These are phyloP conservation scores for Sandelia bainsii DNA, from an alignment of 2,797 vertebrate genomes.

Conservation along the genomic window DNA sequence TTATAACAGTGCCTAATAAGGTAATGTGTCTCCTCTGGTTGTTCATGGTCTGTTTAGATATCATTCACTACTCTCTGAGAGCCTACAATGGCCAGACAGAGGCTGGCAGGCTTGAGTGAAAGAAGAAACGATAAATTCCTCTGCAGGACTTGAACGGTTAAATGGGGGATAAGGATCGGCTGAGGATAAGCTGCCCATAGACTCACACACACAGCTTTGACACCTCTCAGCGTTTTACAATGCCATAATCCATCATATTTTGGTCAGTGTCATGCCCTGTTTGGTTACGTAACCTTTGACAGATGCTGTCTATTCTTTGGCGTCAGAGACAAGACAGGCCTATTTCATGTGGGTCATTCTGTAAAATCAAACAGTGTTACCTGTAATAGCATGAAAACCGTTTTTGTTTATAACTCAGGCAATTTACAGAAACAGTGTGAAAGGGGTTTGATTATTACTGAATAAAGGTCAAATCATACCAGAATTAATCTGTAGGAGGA, in stretches of 20 bases:
- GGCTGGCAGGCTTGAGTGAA: conserved; percentile 33
- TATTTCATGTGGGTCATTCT: background rate
- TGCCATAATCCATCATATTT: conserved; percentile 34
- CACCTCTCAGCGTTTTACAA: conserved; percentile 23
- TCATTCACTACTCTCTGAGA: conserved; percentile 31
- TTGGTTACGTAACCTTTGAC: conserved; percentile 32
- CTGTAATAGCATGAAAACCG: background rate
- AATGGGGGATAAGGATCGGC: conserved; percentile 30
- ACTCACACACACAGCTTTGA: conserved; percentile 14
- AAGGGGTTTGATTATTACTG: background rate
- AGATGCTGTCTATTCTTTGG: conserved; percentile 25
- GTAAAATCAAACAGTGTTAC: too few relatives aligned
- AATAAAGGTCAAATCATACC: background rate
- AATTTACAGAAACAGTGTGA: background rate
- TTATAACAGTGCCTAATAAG: conserved; percentile 80
- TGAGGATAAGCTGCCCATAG: conserved; percentile 22
- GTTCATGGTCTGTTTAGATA: conserved; percentile 48
- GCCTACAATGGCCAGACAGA: conserved; percentile 40
- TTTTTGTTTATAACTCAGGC: background rate
- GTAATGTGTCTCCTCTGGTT: conserved; percentile 56
- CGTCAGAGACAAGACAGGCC: background rate
- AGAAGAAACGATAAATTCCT: conserved; percentile 48
- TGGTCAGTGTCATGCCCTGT: conserved; percentile 30
- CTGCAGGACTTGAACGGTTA: conserved; percentile 43
- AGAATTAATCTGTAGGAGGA: too few relatives aligned